Evolutionary conservation across 2,888 invertebrate species (phyloP), one percentile per base, ranked within the genome.

Genomic region (Acleris laterana): DNA sequence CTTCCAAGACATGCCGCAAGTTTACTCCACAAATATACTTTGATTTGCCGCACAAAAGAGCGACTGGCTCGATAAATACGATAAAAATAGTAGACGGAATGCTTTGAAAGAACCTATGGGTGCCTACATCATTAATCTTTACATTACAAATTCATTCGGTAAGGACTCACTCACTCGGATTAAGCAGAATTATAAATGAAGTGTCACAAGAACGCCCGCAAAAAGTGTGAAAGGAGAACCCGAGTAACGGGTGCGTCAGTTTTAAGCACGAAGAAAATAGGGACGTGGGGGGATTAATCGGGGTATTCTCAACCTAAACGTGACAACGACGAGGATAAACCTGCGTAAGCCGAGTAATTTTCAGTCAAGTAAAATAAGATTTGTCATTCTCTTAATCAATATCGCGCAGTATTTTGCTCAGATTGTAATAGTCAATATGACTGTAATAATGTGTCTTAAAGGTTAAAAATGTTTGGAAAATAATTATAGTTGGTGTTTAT

Each of bases 161-260:
- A 90, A 87, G 88, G 89, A 89, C 89, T 91, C 89, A 89, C 88
- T 89, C 89, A 86, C 87, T 89, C 79, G 90, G 87, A 89, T 90
- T 92, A 90, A 88, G 88, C 86, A 80, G 88, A 89, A 90, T 90
- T 90, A 91, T 91, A 91, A 91, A 92, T 92, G 91, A 89, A 85
- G 87, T 92, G 91, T 89, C 90, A 90, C 87, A 75, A 75, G 81
- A 86, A 84, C 77, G 80, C 79, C 76, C 75, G 80, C 85, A 92
- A 92, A 92, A 91, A 91, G 84, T 82, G 84, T 82, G 82, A 83
- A 87, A 81, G 80, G 81, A 78, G 85, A 85, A 80, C 80, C 83
- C 79, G 81, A 78, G 80, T 74, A 73, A 74, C 71, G 77, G 76
- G 78, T 80, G 82, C 82, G 87, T 82, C 87, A 80, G 85, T 86